Evolutionary conservation across 2,797 vertebrate species (phyloP).

Genomic region (Sebastes baramenuke): DNA sequence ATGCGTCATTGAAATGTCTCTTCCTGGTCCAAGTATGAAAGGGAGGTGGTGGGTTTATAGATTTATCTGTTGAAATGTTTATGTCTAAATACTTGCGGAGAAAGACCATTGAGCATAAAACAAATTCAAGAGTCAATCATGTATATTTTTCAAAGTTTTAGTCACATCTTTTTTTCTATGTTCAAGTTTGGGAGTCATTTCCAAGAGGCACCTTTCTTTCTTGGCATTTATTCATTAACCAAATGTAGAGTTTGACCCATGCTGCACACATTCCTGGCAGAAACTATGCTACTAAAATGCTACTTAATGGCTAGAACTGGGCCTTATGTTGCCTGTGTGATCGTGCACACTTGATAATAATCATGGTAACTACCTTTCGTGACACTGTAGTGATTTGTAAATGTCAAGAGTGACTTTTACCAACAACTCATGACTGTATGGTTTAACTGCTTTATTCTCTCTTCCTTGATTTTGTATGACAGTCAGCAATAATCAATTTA

Average conservation of each 20-base stretch:
- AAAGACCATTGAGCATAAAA: neutral
- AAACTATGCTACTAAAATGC: constrained; percentile 1
- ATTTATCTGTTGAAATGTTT: neutral
- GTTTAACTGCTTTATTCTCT: neutral
- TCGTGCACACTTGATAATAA: neutral
- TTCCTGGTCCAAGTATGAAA: constrained; percentile 16
- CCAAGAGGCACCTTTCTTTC: constrained; percentile 31
- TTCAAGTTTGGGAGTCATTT: constrained; percentile 10
- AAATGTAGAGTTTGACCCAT: constrained; percentile 76
- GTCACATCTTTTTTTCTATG: neutral
- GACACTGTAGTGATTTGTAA: neutral
- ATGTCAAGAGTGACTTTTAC: neutral
- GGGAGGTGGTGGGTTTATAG: neutral
- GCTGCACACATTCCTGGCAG: constrained; percentile 48
- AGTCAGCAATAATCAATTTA: neutral
- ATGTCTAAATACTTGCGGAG: neutral
- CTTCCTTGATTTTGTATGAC: neutral
- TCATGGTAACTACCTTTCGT: neutral
- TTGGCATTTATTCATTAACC: constrained; percentile 78
- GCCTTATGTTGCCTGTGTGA: neutral
- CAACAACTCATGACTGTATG: neutral
- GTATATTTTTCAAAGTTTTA: neutral
- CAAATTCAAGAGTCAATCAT: neutral
- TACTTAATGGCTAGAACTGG: neutral
- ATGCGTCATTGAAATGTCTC: constrained; percentile 16